phyloP scores from a whole-genome alignment of 2,888 invertebrate species.

The Dorcus hopei region DNA sequence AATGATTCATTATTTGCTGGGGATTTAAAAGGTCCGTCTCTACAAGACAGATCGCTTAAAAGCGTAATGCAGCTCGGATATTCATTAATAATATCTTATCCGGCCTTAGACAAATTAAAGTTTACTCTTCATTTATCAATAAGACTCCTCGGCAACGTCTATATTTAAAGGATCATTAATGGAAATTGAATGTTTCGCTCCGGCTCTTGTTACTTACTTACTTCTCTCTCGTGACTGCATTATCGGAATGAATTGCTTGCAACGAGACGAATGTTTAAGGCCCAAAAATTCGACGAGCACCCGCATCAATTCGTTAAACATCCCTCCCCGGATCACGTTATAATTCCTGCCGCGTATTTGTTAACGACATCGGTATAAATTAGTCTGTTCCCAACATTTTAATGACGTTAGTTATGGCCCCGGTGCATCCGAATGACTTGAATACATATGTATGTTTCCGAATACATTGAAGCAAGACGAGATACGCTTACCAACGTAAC shows the following conservation, averaged over 20 bases:
- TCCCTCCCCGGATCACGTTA: not conserved
- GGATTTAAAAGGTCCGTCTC: no score
- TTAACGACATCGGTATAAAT: constrained; percentile 12
- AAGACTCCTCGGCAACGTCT: constrained; percentile 12
- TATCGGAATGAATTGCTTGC: no score
- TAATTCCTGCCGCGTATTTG: not conserved
- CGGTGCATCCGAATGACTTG: constrained; percentile 4
- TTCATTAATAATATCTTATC: constrained; percentile 30
- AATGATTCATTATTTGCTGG: no score
- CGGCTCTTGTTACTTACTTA: no score
- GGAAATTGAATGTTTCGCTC: constrained; percentile 14
- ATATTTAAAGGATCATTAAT: constrained; percentile 18
- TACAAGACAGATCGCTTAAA: no score
- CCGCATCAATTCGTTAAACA: no score
- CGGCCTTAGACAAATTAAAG: constrained; percentile 27
- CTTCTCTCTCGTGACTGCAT: no score
- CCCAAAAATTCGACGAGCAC: no score
- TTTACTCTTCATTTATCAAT: constrained; percentile 24
- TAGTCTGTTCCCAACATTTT: constrained; percentile 13
- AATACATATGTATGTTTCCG: not conserved
- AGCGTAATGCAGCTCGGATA: no score
- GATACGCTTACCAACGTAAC: no score
- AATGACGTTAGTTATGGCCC: constrained; percentile 7
- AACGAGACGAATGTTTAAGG: no score
- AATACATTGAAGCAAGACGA: no score